phyloP scores from a whole-genome alignment of 2,797 vertebrate species.

The Enteromius viviparus region DNA sequence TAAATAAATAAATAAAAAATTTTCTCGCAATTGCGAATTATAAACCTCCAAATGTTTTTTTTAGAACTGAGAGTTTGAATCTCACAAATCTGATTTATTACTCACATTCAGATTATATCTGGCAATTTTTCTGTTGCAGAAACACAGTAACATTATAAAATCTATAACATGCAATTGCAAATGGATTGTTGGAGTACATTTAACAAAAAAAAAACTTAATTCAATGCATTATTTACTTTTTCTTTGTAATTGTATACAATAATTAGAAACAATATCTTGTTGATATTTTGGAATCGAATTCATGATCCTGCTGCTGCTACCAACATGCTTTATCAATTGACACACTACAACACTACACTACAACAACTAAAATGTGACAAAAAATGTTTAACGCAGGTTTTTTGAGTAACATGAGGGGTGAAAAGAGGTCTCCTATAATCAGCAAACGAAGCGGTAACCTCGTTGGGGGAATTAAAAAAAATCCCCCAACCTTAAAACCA shows the following conservation, averaged over 20 bases:
- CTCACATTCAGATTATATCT: background rate
- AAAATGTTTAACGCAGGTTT: background rate
- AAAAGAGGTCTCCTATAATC: conserved; percentile 2
- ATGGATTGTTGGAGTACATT: background rate
- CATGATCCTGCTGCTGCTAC: background rate
- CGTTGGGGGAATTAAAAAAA: background rate
- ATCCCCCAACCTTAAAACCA: conserved; percentile 65
- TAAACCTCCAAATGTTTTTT: background rate
- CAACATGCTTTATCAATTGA: background rate
- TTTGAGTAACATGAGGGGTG: background rate
- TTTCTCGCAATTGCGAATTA: background rate
- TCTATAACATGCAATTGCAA: background rate
- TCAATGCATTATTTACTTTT: background rate
- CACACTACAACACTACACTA: too few relatives aligned
- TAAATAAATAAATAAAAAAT: too few relatives aligned
- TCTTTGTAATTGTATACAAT: background rate
- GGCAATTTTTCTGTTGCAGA: background rate
- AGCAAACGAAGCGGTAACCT: background rate
- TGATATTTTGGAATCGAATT: background rate
- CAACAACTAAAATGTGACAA: background rate
- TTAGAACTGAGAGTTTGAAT: background rate
- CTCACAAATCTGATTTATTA: background rate
- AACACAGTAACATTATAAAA: background rate
- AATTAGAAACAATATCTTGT: background rate
- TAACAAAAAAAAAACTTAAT: background rate